Base-by-base conservation (phyloP, 2,888 invertebrate species). In the Machimus atricapillus region DNA sequence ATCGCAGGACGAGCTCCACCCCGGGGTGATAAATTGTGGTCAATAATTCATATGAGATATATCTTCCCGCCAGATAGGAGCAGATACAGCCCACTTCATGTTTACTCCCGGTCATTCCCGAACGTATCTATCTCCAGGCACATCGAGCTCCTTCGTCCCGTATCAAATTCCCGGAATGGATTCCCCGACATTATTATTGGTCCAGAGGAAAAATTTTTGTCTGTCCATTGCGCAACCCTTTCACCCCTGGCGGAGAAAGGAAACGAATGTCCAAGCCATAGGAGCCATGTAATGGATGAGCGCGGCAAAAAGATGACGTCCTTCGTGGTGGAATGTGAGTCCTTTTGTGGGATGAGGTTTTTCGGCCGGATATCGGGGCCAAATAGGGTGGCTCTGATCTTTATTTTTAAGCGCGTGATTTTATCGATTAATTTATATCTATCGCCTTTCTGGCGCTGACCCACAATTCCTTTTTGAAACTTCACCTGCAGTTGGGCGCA, bases 1-100 rank as follows among this genome's bases (percentile, higher is more conserved):
- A 66, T 66, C 66, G 56, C 66, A 23, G 66, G 66, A 66, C 66
- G 23, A 86, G 87, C 83, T 79, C 87, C 83, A 86, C 81, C 87
- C 83, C 34, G 14, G 83, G 83, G n/a, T 73, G 78, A 86, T 76
- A 88, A 88, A 90, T 90, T 91, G 91, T 90, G 91, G 90, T 90
- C 90, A 90, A 89, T 90, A 90, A 90, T 91, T 91, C 91, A 90
- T 90, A 90, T 90, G 90, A 90, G 90, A 90, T 66, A 86, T 66
- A 78, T 66, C 27, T 73, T 74, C 43, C 43, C 73, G 19, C 31
- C 74, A 52, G 74, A 74, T 74, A 73, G 66, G 12, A 40, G 27
- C 73, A 74, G 74, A 85, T 85, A 46, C 85, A 27, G 66, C 74
- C 85, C 85, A 74, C 40, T 85, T 74, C 85, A 85, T 85, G 85